Base-by-base conservation (phyloP, 2,797 vertebrate species). In the Chelidonichthys spinosus region DNA sequence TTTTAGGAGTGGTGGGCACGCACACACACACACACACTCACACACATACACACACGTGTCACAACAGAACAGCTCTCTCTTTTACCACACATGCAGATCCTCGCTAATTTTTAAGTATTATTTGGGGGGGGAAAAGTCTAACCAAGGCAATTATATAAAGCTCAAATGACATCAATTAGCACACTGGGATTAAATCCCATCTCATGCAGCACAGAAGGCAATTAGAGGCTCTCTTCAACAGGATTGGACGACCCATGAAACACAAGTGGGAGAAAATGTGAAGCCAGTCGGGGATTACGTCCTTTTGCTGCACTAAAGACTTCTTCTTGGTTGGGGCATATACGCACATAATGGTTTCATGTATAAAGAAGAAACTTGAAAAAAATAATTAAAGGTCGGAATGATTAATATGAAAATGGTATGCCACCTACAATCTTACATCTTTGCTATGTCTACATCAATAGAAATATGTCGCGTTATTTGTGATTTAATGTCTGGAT, bases 121-220 rank as follows among this genome's bases (percentile, higher is more conserved):
- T 54, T 44, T 35, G 5, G 25, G 25, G 25, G 25, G 25, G 60
- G 13, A 40, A 60, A 8, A 36, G 18, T 36, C 25, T n/a, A 63
- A 4, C 18, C 7, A 18, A 59, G 40, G 60, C 47, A 58, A 43
- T 67, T 39, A 61, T 35, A 25, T 0, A 63, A 52, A 40, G 53
- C 35, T 52, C 14, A 37, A 60, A 5, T 68, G 49, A 63, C 69
- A 56, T 62, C 35, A 67, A 59, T 58, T 52, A 63, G 39, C 2
- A 39, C 40, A 61, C 17, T 71, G 54, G n/a, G 36, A 42, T 32
- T 36, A 59, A 49, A 47, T 40, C 33, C 37, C 7, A 5, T 65
- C 47, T 36, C 35, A 42, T 11, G 32, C 49, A 49, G 55, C 37
- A 43, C 18, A 43, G 25, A 61, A n/a, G 37, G 50, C 43, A 36